phyloP scores from a whole-genome alignment of 2,113 vertebrate species.

The Neogale vison region DNA sequence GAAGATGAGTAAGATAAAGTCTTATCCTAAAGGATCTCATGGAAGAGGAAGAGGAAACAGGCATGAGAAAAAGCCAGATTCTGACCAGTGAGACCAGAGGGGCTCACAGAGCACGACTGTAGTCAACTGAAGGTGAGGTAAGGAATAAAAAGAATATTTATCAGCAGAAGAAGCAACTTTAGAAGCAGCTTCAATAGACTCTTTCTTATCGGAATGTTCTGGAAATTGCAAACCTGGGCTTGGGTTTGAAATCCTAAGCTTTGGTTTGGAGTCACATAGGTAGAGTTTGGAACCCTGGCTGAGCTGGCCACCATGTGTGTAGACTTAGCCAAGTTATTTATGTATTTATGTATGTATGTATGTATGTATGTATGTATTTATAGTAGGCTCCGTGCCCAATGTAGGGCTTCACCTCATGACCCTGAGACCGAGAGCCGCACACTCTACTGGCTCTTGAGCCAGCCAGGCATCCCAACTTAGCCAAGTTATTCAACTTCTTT shows the following conservation, averaged over 20 bases:
- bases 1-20: neutral
- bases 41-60: neutral
- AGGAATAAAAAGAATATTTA: neutral
- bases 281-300: neutral
- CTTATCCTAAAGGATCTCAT: neutral
- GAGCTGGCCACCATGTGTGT: accelerated
- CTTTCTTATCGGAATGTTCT: neutral
- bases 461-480: neutral
- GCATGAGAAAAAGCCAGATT: neutral
- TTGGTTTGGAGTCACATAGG: neutral
- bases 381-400: neutral
- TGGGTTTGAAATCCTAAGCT: neutral
- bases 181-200: neutral
- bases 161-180: neutral
- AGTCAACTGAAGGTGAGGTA: neutral
- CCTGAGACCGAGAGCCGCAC: neutral
- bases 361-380: neutral
- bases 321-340: neutral
- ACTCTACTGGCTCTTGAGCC: neutral
- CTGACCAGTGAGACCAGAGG: neutral
- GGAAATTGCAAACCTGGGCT: neutral
- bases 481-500: neutral
- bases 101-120: neutral
- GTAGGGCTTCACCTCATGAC: neutral
- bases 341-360: neutral